Percentiles rank a stretch among this genome's conserved stretches.
Evolutionary conservation across 2,797 vertebrate species (phyloP).

Genomic region (Pelobates cultripes): DNA sequence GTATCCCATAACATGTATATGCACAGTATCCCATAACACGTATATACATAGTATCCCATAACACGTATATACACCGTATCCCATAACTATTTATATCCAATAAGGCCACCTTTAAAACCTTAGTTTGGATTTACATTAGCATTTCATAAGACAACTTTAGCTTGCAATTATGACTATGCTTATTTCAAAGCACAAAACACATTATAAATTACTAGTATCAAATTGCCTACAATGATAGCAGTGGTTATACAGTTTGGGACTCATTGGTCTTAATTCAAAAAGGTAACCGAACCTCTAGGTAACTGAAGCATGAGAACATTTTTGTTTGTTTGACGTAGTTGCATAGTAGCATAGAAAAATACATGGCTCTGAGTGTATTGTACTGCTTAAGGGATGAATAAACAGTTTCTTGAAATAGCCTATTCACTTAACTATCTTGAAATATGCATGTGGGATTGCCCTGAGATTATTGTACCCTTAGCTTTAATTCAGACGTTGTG

Average conservation of each 20-base stretch:
- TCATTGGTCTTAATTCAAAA: not conserved
- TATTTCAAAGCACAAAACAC: too few relatives aligned
- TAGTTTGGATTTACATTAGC: too few relatives aligned
- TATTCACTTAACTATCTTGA: not conserved
- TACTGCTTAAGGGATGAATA: constrained; percentile 15
- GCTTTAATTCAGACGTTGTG: constrained; percentile 22
- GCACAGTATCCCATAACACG: too few relatives aligned
- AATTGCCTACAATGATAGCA: constrained; percentile 16
- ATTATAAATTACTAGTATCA: not conserved
- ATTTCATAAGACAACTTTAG: too few relatives aligned
- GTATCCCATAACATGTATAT: too few relatives aligned
- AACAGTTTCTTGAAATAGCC: constrained; percentile 24
- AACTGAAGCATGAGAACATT: constrained; percentile 16
- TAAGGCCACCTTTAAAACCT: too few relatives aligned
- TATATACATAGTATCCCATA: too few relatives aligned
- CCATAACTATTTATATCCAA: too few relatives aligned
- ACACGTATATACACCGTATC: too few relatives aligned
- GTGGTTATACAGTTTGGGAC: constrained; percentile 20
- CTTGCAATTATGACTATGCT: too few relatives aligned
- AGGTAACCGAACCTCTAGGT: constrained; percentile 30
- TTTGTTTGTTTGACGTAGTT: constrained; percentile 46
- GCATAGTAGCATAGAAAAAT: constrained; percentile 35
- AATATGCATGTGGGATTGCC: not conserved
- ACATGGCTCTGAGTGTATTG: not conserved
- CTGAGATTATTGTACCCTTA: not conserved